phyloP scores from a whole-genome alignment of 2,113 vertebrate genomes.

The Aplodontia rufa region DNA sequence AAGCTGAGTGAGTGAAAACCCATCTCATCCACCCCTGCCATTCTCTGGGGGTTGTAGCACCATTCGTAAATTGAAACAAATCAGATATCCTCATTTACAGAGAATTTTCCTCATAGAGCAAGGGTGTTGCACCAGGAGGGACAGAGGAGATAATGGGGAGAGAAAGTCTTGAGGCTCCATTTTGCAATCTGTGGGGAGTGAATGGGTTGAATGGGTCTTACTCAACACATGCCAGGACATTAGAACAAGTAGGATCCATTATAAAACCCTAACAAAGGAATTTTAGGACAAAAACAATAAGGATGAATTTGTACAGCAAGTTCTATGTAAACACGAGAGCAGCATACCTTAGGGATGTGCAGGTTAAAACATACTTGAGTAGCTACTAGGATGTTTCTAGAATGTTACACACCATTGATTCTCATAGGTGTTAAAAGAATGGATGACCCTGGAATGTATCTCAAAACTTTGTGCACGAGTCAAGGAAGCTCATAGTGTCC shows the following conservation, averaged over 20 bases:
- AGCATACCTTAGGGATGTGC: neutral
- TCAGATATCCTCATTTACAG: neutral
- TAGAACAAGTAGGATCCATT: neutral
- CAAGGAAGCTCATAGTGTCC: neutral
- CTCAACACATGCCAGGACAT: neutral
- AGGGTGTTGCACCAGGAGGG: neutral
- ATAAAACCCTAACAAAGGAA: neutral
- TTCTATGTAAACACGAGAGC: neutral
- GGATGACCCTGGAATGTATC: neutral
- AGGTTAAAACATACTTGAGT: neutral
- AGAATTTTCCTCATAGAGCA: neutral
- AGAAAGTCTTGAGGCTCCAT: neutral
- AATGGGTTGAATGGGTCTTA: neutral
- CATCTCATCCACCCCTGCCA: neutral
- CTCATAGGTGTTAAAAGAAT: neutral
- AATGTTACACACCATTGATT: neutral
- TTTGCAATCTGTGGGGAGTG: neutral
- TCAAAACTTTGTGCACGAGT: slow-evolving; percentile 36
- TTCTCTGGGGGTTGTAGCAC: neutral
- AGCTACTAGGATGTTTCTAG: neutral
- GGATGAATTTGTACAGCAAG: neutral
- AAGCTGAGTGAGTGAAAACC: neutral
- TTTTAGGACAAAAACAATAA: neutral
- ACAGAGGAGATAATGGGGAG: neutral
- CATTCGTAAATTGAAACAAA: neutral